Percentiles rank a stretch among this genome's conserved stretches.
Evolutionary conservation across 2,888 invertebrate species (phyloP).

Genomic region (Tipula unca): DNA sequence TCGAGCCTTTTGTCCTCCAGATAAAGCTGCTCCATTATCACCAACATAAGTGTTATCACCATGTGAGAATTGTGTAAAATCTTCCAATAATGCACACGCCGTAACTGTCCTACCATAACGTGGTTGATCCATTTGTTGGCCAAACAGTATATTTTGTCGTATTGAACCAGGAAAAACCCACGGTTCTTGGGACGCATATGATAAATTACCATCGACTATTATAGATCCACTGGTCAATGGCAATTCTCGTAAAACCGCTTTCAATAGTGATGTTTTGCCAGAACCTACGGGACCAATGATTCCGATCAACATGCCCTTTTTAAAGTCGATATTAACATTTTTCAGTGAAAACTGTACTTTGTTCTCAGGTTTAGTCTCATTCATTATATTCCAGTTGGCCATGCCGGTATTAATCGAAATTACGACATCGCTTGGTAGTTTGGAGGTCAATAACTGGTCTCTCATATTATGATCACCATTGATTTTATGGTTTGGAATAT

Average conservation of each 20-base stretch:
- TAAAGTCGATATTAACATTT: conserved; percentile 46
- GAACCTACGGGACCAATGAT: conserved; percentile 69
- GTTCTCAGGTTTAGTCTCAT: background rate
- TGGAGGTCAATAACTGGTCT: background rate
- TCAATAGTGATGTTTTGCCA: conserved; percentile 62
- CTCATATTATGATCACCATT: background rate
- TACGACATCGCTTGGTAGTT: conserved; percentile 28
- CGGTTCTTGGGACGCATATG: conserved; percentile 77
- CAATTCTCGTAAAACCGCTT: conserved; percentile 65
- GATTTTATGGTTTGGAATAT: background rate
- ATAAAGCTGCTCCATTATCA: conserved; percentile 51
- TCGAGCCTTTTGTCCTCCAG: conserved; percentile 61
- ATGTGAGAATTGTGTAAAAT: conserved; percentile 46
- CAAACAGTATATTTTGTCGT: conserved; percentile 78
- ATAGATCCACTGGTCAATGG: conserved; percentile 47
- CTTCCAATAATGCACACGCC: conserved; percentile 42
- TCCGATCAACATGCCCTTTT: conserved; percentile 53
- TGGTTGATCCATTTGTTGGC: conserved; percentile 36
- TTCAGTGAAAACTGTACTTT: conserved; percentile 26
- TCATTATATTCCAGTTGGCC: conserved; percentile 42
- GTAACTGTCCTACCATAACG: conserved; percentile 39
- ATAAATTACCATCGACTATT: conserved; percentile 53
- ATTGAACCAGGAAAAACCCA: conserved; percentile 75
- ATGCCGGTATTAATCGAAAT: conserved; percentile 33
- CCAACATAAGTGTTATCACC: conserved; percentile 52